A percentile compares a stretch with the other conserved stretches of the same genome.
Evolutionary conservation across 2,113 vertebrate genomes (phyloP).

Genomic region (Pavo muticus): DNA sequence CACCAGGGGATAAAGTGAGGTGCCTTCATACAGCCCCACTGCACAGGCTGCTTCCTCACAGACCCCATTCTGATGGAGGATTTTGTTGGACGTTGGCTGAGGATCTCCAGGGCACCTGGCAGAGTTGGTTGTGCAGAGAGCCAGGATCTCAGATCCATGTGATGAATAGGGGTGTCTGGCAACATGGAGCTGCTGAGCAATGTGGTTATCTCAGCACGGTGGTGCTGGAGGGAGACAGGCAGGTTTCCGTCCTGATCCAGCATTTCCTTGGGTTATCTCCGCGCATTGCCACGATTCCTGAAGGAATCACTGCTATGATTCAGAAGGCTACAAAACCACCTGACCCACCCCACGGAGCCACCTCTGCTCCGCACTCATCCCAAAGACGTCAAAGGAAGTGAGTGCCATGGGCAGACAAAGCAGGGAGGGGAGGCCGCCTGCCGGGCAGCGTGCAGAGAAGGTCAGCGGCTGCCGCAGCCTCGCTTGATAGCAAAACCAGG

Average conservation of each 20-base stretch:
- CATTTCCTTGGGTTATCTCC: not conserved
- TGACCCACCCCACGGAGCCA: slow-evolving; percentile 38
- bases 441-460: not conserved
- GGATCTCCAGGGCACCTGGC: not conserved
- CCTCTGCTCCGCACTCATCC: slow-evolving; percentile 16
- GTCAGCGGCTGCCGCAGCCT: not conserved
- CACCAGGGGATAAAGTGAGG: not conserved
- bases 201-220: not conserved
- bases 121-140: not conserved
- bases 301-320: not conserved
- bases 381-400: slow-evolving; percentile 75
- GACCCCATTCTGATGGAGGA: not conserved
- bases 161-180: not conserved
- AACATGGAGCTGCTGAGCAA: rapidly evolving
- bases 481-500: slow-evolving; percentile 35
- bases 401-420: slow-evolving; percentile 44
- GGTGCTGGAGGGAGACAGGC: not conserved
- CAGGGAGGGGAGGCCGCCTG: slow-evolving; percentile 28
- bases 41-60: not conserved
- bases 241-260: not conserved
- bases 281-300: not conserved
- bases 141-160: rapidly evolving
- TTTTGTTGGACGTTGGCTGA: not conserved
- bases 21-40: not conserved
- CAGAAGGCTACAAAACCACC: not conserved